Conservation (phyloP, 2,797 vertebrate genomes). For the Notamacropus eugenii region DNA sequence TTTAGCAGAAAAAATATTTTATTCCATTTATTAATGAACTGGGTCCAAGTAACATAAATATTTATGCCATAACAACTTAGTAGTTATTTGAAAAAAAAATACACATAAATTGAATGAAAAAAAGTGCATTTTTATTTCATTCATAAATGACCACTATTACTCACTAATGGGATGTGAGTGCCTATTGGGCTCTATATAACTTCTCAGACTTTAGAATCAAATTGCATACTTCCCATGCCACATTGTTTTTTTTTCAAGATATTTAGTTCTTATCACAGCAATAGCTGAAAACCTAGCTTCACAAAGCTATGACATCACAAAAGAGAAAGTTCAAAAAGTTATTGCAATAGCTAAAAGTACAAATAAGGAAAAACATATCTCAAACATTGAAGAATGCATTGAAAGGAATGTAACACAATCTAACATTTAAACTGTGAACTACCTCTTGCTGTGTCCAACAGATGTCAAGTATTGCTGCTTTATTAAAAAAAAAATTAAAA, state of each 20-base stretch:
- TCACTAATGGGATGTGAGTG: not conserved
- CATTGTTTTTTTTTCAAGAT: not conserved
- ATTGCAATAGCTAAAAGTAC: not conserved
- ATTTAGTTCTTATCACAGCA: not conserved
- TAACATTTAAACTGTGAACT: not conserved
- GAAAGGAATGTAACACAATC: not conserved
- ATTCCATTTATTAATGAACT: not conserved
- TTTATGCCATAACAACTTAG: not conserved
- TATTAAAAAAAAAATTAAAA: not conserved
- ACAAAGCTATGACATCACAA: not conserved
- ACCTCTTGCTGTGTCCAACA: not conserved
- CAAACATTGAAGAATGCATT: not conserved
- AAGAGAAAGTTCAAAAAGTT: not conserved
- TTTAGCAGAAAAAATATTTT: not conserved
- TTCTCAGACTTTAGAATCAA: not conserved
- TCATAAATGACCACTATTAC: not conserved
- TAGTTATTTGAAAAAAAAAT: not conserved
- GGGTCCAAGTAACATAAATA: not conserved
- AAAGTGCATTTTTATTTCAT: not conserved
- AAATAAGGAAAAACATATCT: not conserved
- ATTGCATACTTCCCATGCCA: not conserved
- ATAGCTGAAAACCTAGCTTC: not conserved
- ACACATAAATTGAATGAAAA: not conserved
- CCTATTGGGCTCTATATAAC: not conserved
- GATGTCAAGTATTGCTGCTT: not conserved